Evolutionary conservation across 2,888 invertebrate genomes (phyloP), one percentile per base, ranked within the genome.

Genomic region (Sinelater perroti): DNA sequence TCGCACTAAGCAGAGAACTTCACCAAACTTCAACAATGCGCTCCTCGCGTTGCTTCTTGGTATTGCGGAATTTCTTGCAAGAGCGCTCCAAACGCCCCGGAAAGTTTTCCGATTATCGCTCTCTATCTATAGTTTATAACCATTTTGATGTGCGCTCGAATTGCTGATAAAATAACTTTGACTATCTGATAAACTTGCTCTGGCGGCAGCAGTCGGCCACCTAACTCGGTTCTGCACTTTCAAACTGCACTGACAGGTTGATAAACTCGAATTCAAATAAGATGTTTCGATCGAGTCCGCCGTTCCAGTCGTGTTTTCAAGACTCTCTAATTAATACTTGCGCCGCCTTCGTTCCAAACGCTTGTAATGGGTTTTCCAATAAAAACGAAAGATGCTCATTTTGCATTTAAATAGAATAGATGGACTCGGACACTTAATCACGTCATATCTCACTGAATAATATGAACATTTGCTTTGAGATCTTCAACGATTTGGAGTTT

Each of bases 1-100:
- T 57, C 53, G 47, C 49, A 58, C 54, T 58, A 58, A 53, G 33
- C 26, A 58, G 40, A 58, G 44, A 58, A 58, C 53, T 58, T 58
- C 53, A 35, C 47, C 58, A 49, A 58, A 58, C 58, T 58, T 49
- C 28, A 49, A 58, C 53, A 54, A 58, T 49, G 50, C 49, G 44
- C 38, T n/a, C 13, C n/a, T n/a, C n/a, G n/a, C n/a, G n/a, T n/a
- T 38, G 38, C 38, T 54, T 31, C 49, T 44, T 49, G 38, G 49
- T 58, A 35, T 53, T 54, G 49, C 42, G 31, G 56, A 26, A 47
- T 52, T 51, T 57, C 57, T 57, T 57, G 52, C 40, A 35, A 49
- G 52, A 38, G 33, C 14, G 40, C 49, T 47, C 26, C 33, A 49
- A 58, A 58, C 42, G 26, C 30, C 42, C 54, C 38, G 21, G 38